Evolutionary conservation across 2,888 invertebrate genomes (phyloP).

Genomic region (Megalurothrips usitatus): DNA sequence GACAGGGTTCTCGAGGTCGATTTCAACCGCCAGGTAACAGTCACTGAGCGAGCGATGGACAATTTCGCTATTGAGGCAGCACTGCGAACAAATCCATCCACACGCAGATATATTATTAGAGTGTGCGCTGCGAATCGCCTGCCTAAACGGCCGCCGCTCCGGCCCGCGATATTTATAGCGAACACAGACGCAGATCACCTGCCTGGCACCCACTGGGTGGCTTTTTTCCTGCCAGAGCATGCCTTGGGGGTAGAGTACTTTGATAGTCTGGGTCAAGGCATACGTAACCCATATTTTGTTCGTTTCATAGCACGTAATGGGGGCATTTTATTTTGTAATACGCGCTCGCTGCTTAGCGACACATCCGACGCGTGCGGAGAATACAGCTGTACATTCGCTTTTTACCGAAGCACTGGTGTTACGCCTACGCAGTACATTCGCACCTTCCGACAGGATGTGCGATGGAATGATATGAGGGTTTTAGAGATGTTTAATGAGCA

Average conservation of each 20-base stretch:
- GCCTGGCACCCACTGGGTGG: not conserved
- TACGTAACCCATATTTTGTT: not conserved
- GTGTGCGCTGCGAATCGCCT: slow-evolving; percentile 1
- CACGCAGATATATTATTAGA: not conserved
- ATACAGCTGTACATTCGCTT: not conserved
- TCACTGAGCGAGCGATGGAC: not conserved
- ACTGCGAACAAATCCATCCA: not conserved
- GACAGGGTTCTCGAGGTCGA: not conserved
- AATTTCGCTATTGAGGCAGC: not conserved
- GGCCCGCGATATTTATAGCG: not conserved
- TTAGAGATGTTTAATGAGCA: not conserved
- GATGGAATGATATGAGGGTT: not conserved
- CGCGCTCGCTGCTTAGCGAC: not conserved
- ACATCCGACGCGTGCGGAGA: not conserved
- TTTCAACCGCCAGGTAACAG: not conserved
- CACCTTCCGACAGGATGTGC: not conserved
- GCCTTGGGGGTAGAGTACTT: not conserved
- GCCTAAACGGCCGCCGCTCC: not conserved
- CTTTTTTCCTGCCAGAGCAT: not conserved
- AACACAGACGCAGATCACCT: not conserved
- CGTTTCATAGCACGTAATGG: not conserved
- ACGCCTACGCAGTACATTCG: not conserved
- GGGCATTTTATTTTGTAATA: not conserved
- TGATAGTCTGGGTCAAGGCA: not conserved
- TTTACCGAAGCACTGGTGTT: not conserved